Evolutionary conservation across 2,888 invertebrate species (phyloP), one percentile per base, ranked within the genome.

Genomic region (Sarcophaga subvicina): DNA sequence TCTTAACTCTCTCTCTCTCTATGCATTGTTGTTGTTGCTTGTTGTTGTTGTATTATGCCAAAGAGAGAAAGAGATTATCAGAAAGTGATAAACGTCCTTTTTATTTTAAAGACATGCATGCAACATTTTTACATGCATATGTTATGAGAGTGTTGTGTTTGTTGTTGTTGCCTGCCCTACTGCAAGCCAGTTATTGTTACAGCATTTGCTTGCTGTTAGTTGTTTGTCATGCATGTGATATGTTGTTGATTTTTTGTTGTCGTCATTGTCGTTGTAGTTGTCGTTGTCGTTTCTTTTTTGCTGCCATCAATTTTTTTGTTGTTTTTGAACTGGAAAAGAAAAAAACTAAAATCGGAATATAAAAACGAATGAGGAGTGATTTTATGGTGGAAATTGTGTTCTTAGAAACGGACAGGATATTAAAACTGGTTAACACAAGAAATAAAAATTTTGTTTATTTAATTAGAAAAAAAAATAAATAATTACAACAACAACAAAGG

Each of bases 31-130:
- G 11, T 0, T 49, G 2, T 8, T 49, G 10, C n/a, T n/a, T n/a
- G n/a, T 8, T 49, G 10, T 49, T 49, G 10, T 10, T 49, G 79
- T 72, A 80, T 78, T 86, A 86, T 87, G 70, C 83, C 12, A 54
- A 37, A 37, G 37, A 37, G 37, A 37, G 37, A 37, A 63, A 87
- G 67, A 87, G 87, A 87, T 87, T 87, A 87, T 87, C 87, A 77
- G 62, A 81, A 82, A 84, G 87, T 87, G 87, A 87, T 87, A 87
- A 87, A 87, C 87, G 84, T 87, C 87, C 87, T 84, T 87, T 87
- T 87, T 87, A 83, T 78, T 87, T 87, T 87, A 87, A 87, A 87
- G 87, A 87, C 87, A 87, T 84, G 87, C 87, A 87, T 87, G 87
- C 87, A 87, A 87, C 87, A 84, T 87, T 87, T 84, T 54, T 79